Base-by-base conservation (phyloP, 2,113 vertebrate species). In the Sus scrofa region DNA sequence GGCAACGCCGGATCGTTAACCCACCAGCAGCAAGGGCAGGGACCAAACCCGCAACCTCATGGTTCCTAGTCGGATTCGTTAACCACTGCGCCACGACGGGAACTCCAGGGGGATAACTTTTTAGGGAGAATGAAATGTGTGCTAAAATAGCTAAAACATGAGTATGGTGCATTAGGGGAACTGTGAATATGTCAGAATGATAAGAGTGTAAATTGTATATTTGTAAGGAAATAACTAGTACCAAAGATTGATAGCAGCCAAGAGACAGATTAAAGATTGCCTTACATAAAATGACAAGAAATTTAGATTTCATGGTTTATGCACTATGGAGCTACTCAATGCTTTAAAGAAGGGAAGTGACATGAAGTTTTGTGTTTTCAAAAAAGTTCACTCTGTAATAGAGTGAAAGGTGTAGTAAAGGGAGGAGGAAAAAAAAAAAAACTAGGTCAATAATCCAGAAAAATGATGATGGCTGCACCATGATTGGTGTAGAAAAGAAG, bases 271-370 rank as follows among this genome's bases (percentile, higher is more conserved):
- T 89, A 91, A n/a, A 84, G 16, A 89, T 19, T 24, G 2, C 11
- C 13, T 84, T 60, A 62, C 34, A 34, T 52, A 67, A 93, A 92
- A 74, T 95, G 50, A 70, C 65, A 67, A 68, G 26, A 95, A 91
- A 88, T 68, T 84, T 92, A 94, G 34, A 92, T 87, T 73, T 71
- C 12, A 62, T 77, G 6, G 4, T 50, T 97, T 71, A 84, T 93
- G 22, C 27, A 81, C 6, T 22, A 22, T 71, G n/a, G 27, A 84
- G 24, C 7, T 79, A 81, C n/a, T 60, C 22, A 32, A 92, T 75
- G 3, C 24, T n/a, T 54, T 65, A 37, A 83, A 70, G 10, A 4
- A 81, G 30, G 11, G 3, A 75, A 88, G 22, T 77, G 44, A 24
- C 18, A 14, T 50, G 3, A 71, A 7, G 3, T 73, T 93, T 79